Conservation (phyloP, 2,888 invertebrate species). For the Hoplodrina ambigua region DNA sequence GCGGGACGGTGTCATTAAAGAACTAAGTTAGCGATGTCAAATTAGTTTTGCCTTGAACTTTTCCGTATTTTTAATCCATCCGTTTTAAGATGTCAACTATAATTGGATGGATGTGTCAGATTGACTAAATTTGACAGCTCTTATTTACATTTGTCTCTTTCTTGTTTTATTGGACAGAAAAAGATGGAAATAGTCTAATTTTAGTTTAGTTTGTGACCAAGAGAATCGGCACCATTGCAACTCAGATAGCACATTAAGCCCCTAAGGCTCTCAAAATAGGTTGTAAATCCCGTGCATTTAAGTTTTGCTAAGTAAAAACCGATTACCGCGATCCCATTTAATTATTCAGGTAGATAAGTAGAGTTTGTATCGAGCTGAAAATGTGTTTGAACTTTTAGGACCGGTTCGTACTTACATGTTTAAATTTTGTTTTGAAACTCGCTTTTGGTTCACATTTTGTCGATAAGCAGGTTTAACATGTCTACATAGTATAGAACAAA, state of each 20-base stretch:
- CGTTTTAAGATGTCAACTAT: no score
- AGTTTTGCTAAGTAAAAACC: constrained; percentile 45
- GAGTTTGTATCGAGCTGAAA: constrained; percentile 46
- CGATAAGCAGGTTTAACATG: background rate
- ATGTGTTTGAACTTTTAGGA: constrained; percentile 19
- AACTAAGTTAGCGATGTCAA: no score
- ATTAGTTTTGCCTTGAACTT: no score
- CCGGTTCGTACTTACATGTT: constrained; percentile 7
- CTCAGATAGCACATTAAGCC: constrained; percentile 24
- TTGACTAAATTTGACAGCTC: no score
- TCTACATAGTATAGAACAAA: background rate
- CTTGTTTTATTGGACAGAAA: no score
- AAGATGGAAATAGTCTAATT: no score
- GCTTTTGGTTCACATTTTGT: background rate
- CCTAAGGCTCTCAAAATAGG: constrained; percentile 7
- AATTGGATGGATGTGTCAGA: no score
- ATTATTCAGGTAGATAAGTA: constrained; percentile 54
- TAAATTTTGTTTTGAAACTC: constrained; percentile 17
- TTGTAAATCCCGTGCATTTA: constrained; percentile 36
- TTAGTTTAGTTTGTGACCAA: no score
- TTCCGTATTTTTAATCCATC: no score
- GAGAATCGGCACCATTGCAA: no score
- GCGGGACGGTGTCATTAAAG: no score
- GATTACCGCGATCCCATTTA: constrained; percentile 50
- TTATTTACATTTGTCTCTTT: no score